Conservation (phyloP, 2,888 invertebrate species). For the Auanema freiburgensis region DNA sequence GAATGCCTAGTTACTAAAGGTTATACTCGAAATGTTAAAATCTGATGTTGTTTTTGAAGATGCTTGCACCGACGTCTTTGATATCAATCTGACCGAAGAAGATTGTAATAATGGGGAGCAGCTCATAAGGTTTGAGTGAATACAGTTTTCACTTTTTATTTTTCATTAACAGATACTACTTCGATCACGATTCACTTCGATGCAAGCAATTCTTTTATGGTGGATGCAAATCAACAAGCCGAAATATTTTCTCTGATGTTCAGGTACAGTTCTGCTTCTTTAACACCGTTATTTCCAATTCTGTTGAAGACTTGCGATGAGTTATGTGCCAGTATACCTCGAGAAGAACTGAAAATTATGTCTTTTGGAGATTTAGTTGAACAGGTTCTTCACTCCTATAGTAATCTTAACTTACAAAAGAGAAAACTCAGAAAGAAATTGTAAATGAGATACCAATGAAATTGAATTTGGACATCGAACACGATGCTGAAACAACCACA, state of each 20-base stretch:
- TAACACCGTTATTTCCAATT: too few relatives aligned
- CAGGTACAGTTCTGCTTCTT: too few relatives aligned
- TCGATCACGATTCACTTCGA: constrained; percentile 23
- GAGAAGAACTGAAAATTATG: constrained; percentile 6
- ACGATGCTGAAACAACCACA: too few relatives aligned
- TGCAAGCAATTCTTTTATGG: constrained; percentile 48
- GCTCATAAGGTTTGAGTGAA: constrained; percentile 28
- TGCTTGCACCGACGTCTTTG: constrained; percentile 39
- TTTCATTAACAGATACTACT: constrained; percentile 43
- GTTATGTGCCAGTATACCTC: constrained; percentile 20
- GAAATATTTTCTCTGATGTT: constrained; percentile 40
- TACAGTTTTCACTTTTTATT: too few relatives aligned
- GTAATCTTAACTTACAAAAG: too few relatives aligned
- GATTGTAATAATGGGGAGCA: constrained; percentile 40
- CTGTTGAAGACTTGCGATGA: constrained; percentile 31
- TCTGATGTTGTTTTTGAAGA: constrained; percentile 15
- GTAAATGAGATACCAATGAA: too few relatives aligned
- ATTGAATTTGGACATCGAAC: too few relatives aligned
- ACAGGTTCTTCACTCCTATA: too few relatives aligned
- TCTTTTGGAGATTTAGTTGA: too few relatives aligned
- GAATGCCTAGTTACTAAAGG: constrained; percentile 30
- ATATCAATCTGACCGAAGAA: constrained; percentile 36
- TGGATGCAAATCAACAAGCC: constrained; percentile 36
- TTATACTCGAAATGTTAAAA: background rate
- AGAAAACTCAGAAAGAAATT: too few relatives aligned